Base-by-base conservation (phyloP, 1,140 invertebrate species). In the Carcinoscorpius rotundicauda region DNA sequence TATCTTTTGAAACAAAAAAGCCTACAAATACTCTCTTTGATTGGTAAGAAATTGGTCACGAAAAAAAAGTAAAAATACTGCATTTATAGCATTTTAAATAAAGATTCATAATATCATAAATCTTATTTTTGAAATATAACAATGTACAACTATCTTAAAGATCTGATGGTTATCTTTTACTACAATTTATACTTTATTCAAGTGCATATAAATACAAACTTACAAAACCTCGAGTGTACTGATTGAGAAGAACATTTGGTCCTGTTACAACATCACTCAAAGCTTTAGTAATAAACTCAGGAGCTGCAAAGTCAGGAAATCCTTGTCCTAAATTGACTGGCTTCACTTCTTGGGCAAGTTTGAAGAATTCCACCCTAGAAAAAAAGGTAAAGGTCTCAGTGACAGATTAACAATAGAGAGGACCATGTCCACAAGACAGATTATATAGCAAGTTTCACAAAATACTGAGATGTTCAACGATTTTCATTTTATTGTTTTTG, bases 321-420 rank as follows among this genome's bases (percentile, higher is more conserved):
- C 97, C 97, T 83, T 98, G 95, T 0, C 97, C 97, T 52, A 99
- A 81, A 79, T 98, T 98, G 8, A 96, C 75, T 2, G 95, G 92
- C 72, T 97, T 93, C 72, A 92, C 83, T 71, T 97, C 84, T 58
- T 84, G 74, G 49, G 91, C 91, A 58, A 99, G 76, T 66, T 88
- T 84, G 66, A 90, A 92, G 76, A 97, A 98, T 78, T 98, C 95
- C 49, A 95, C 91, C 96, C 94, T 97, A 71, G 68, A 80, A 74
- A 60, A 60, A 55, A 10, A 49, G 51, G 4, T 52, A 6, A 10
- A 53, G 3, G 8, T 51, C 10, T 66, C 6, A 29, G 3, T 60
- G 49, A 10, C 9, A 50, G 4, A 29, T 49, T 49, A 8, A 4
- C 9, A 58, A 52, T 52, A 6, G 4, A n/a, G 11, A 0, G 10